phyloP scores from a whole-genome alignment of 2,797 vertebrate species.

The Poecilia gillii region DNA sequence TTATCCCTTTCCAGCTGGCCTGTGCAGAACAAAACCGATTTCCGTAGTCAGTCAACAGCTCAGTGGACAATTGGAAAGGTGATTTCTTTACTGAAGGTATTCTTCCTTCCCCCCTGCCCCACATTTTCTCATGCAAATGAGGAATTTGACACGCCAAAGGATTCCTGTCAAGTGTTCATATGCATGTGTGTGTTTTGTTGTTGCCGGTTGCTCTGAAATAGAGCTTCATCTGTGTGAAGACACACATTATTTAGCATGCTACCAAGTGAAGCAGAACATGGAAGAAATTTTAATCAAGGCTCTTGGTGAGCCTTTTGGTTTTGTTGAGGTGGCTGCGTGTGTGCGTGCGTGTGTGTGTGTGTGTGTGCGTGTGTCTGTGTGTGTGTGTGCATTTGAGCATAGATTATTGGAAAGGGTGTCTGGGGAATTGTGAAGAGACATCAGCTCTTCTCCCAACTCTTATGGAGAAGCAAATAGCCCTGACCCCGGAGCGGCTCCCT shows the following conservation, averaged over 20 bases:
- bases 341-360: not conserved
- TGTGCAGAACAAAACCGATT: slow-evolving; percentile 41
- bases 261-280: slow-evolving; percentile 70
- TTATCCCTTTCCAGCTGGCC: slow-evolving; percentile 35
- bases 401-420: slow-evolving; percentile 57
- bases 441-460: slow-evolving; percentile 52
- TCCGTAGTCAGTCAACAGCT: slow-evolving; percentile 53
- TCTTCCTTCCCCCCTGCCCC: slow-evolving; percentile 27
- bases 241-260: slow-evolving; percentile 68
- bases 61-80: slow-evolving; percentile 41
- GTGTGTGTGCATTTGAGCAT: slow-evolving; percentile 15
- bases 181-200: slow-evolving; percentile 22
- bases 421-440: slow-evolving; percentile 59
- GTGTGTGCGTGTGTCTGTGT: not conserved
- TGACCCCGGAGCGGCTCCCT: slow-evolving; percentile 37
- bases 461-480: slow-evolving; percentile 64
- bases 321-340: slow-evolving; percentile 26
- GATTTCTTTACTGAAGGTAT: slow-evolving; percentile 50
- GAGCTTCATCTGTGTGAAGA: slow-evolving; percentile 62
- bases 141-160: slow-evolving; percentile 58
- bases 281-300: slow-evolving; percentile 80
- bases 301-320: slow-evolving; percentile 65
- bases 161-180: slow-evolving; percentile 46
- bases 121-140: slow-evolving; percentile 70
- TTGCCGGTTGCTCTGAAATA: slow-evolving; percentile 13